Evolutionary conservation across 2,113 vertebrate species (phyloP), one percentile per base, ranked within the genome.

Genomic region (Thinocorus orbignyianus): DNA sequence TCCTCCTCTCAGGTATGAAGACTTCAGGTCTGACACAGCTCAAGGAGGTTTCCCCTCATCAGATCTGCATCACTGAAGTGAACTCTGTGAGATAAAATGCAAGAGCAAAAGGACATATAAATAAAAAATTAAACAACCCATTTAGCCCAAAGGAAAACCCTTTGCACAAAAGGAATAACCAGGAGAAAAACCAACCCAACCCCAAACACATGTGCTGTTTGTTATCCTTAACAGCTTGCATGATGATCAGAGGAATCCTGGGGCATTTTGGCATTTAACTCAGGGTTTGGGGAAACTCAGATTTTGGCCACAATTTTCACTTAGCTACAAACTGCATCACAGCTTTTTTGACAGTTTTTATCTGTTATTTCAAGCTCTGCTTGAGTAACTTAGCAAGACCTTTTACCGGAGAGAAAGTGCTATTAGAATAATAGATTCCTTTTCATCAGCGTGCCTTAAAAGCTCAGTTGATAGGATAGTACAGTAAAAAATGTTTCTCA

Each of bases 351-450:
- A 76, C 70, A 79, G 58, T 73, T 94, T 92, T 87, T 86, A 84
- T 76, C 86, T 62, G 61, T 91, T 89, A 89, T 82, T 94, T 91
- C 86, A 91, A 94, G 81, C 83, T 74, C 81, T 73, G 33, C 74
- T 91, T 84, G 70, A 57, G 11, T 61, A 93, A 94, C 65, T 89
- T 48, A 92, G 77, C 54, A 87, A 92, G 88, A 87, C 92, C 88
- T 93, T 92, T 91, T 89, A 84, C 57, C 68, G 79, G 86, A 79
- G 33, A 92, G 71, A 89, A 88, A 73, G 66, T 1, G 18, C 77
- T 87, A 82, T 91, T 97, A 95, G 92, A 95, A 89, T 82, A 92
- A 94, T 91, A 87, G 48, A 72, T 93, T 85, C 49, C 37, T 90
- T 76, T 91, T 87, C 73, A 96, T 72, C 84, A 85, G 73, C 31